A percentile compares a stretch with the other conserved stretches of the same genome.
These are phyloP conservation scores for Leucosticte australis DNA, from an alignment of 2,113 vertebrate species.

Conservation along the genomic window DNA sequence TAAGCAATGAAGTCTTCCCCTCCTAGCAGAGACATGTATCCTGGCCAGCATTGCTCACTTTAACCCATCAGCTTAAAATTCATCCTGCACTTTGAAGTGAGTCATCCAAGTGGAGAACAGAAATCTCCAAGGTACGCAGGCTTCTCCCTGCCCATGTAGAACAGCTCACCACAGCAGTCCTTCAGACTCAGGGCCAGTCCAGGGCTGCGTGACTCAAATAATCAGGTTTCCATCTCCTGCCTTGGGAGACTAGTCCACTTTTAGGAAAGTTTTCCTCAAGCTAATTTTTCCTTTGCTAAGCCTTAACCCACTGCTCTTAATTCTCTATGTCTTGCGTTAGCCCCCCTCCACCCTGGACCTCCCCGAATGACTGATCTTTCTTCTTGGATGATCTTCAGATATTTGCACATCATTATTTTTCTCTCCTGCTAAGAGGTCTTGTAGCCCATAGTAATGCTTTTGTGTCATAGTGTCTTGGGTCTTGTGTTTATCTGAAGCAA, in stretches of 20 bases:
- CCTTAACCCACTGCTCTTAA: slow-evolving; percentile 5
- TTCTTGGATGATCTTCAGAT: slow-evolving; percentile 60
- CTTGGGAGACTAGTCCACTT: slow-evolving; percentile 11
- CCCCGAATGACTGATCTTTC: slow-evolving; percentile 52
- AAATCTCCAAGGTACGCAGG: slow-evolving; percentile 24
- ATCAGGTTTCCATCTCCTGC: slow-evolving; percentile 47
- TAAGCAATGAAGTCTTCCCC: background rate
- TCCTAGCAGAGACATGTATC: background rate
- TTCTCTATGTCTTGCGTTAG: background rate
- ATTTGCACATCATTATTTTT: slow-evolving; percentile 65
- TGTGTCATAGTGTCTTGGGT: slow-evolving; percentile 57
- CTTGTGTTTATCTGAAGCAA: slow-evolving; percentile 59
- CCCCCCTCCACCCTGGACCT: slow-evolving; percentile 51
- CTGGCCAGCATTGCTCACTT: background rate
- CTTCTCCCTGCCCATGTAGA: slow-evolving; percentile 19
- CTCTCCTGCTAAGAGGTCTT: slow-evolving; percentile 55
- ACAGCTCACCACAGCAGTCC: background rate
- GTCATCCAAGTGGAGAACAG: slow-evolving; percentile 36
- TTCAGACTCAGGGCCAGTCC: background rate
- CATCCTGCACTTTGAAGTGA: slow-evolving; percentile 53
- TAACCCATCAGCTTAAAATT: slow-evolving; percentile 50
- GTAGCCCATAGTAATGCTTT: slow-evolving; percentile 53
- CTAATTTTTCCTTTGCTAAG: background rate
- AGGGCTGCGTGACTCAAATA: slow-evolving; percentile 52
- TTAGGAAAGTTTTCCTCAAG: slow-evolving; percentile 50